Conservation (phyloP, 2,797 vertebrate genomes). For the Euphonia xanthogaster region DNA sequence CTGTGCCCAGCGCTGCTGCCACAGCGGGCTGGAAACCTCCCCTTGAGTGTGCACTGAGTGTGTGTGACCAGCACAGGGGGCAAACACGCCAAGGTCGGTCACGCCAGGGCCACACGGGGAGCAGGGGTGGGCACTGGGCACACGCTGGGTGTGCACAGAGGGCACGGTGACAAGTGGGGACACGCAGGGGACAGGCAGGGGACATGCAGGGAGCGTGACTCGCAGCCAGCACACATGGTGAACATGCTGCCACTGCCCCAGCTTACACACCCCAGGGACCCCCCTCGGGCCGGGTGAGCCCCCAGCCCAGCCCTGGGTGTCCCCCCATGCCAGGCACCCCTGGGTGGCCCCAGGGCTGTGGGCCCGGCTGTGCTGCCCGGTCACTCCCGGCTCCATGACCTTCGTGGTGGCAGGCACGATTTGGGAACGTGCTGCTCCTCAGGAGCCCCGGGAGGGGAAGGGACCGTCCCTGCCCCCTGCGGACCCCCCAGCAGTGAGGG, state of each 20-base stretch:
- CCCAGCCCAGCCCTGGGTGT: background rate
- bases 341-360: background rate
- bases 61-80: background rate
- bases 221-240: fast-evolving
- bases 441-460: background rate
- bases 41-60: background rate
- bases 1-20: fast-evolving
- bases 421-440: background rate
- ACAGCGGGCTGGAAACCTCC: background rate
- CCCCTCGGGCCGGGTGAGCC: background rate
- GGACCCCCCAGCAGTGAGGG: fast-evolving
- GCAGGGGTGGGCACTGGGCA: background rate
- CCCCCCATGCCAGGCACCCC: fast-evolving
- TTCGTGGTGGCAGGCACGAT: background rate
- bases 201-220: too few species aligned
- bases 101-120: fast-evolving
- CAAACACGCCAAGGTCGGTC: background rate
- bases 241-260: background rate
- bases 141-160: fast-evolving
- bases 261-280: background rate
- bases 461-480: background rate
- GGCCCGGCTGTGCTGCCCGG: background rate
- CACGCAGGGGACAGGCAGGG: fast-evolving
- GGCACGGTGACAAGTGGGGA: fast-evolving
- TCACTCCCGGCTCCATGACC: background rate